Percentiles rank a stretch among this genome's conserved stretches.
phyloP scores from a whole-genome alignment of 2,888 invertebrate genomes.

The Calephelis perditalis region DNA sequence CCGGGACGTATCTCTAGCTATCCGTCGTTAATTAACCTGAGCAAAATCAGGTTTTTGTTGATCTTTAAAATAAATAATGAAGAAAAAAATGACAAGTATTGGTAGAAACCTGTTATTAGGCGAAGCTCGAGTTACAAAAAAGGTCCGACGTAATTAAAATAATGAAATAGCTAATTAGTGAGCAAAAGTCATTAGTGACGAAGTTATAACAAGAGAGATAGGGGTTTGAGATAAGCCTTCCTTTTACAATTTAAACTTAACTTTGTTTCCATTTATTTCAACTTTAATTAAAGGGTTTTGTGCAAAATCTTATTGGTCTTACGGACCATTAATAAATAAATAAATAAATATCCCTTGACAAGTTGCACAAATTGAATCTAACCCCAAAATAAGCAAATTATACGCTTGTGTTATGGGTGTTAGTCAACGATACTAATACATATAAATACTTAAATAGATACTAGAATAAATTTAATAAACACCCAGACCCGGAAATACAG shows the following conservation, averaged over 20 bases:
- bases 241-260: conserved; percentile 12
- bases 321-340: no score
- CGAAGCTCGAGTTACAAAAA: conserved; percentile 41
- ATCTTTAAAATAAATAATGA: conserved; percentile 11
- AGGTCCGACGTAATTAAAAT: conserved; percentile 66
- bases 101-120: conserved; percentile 15
- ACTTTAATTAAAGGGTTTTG: conserved; percentile 5
- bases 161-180: conserved; percentile 68
- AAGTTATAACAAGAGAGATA: conserved; percentile 12
- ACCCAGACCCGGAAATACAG: no score
- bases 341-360: no score
- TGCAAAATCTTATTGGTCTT: no score
- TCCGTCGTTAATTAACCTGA: background rate
- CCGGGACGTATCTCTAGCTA: background rate
- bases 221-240: conserved; percentile 11
- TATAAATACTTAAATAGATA: no score
- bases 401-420: no score
- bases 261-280: conserved; percentile 7
- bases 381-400: no score
- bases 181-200: conserved; percentile 46
- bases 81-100: conserved; percentile 11
- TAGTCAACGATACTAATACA: no score
- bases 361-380: no score
- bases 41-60: conserved; percentile 6
- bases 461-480: no score